A percentile compares a stretch with the other conserved stretches of the same genome.
These are phyloP conservation scores for Actias luna DNA, from an alignment of 2,888 invertebrate genomes.

Conservation along the genomic window DNA sequence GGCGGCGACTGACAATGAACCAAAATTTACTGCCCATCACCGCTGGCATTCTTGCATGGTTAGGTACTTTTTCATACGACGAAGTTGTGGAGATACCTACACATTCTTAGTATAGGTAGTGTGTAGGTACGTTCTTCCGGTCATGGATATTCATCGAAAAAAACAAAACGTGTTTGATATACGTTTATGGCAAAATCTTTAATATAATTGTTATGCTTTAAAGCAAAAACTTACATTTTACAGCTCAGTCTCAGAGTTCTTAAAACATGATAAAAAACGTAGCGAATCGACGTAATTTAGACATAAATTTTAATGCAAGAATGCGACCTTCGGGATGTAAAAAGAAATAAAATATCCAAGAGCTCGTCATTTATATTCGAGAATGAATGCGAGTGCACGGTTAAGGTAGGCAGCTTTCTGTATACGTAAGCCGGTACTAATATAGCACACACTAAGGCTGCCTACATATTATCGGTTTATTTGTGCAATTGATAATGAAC, in stretches of 20 bases:
- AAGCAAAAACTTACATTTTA: background rate
- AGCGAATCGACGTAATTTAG: conserved; percentile 1
- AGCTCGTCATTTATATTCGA: conserved; percentile 44
- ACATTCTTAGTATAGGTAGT: too few relatives aligned
- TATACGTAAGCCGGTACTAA: conserved; percentile 34
- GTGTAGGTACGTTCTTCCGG: too few relatives aligned
- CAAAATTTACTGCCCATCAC: too few relatives aligned
- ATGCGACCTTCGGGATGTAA: conserved; percentile 57
- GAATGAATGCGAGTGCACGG: conserved; percentile 42
- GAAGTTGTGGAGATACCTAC: too few relatives aligned
- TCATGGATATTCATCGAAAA: too few relatives aligned
- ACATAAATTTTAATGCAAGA: conserved; percentile 27
- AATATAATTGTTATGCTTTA: background rate
- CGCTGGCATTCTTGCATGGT: too few relatives aligned
- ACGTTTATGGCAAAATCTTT: background rate
- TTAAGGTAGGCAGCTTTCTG: conserved; percentile 73
- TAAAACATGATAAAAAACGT: conserved; percentile 11
- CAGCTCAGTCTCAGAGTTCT: background rate
- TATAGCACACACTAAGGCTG: conserved; percentile 32
- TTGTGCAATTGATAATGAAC: background rate
- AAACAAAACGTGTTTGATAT: background rate
- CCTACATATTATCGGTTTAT: conserved; percentile 17
- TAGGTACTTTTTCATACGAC: too few relatives aligned
- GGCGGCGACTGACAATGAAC: too few relatives aligned
- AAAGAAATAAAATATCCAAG: conserved; percentile 50